Conservation (phyloP, 1,140 invertebrate species). For the Sinonovacula constricta region DNA sequence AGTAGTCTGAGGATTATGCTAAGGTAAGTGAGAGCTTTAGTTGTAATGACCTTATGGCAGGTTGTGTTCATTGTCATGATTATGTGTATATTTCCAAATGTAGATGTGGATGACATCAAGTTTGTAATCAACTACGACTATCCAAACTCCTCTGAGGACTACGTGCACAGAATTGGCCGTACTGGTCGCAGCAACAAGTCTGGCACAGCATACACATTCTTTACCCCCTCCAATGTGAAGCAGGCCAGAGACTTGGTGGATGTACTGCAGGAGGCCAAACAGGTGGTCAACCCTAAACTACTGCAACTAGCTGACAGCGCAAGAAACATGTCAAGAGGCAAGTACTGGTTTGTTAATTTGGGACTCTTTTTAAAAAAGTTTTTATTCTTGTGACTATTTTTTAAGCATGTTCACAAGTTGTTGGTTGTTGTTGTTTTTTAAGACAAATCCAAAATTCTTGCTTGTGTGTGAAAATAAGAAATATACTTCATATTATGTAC, state of each 20-base stretch:
- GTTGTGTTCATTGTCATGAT: no score
- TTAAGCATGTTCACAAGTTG: not conserved
- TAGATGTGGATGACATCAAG: conserved; percentile 99
- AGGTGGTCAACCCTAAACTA: conserved; percentile 84
- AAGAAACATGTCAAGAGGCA: conserved; percentile 66
- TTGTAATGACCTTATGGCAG: no score
- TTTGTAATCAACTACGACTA: conserved; percentile 99
- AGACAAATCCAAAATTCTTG: not conserved
- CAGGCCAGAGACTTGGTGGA: conserved; percentile 95
- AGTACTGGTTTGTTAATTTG: not conserved
- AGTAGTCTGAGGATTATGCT: no score
- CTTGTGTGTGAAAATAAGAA: not conserved
- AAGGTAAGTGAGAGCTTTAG: no score
- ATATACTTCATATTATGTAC: not conserved
- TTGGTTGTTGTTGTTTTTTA: not conserved
- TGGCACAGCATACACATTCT: conserved; percentile 99
- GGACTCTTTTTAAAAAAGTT: not conserved
- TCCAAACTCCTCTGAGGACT: conserved; percentile 98
- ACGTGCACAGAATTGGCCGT: conserved; percentile 98
- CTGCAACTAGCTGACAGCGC: conserved; percentile 68
- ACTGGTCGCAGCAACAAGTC: conserved; percentile 94
- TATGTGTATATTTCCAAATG: conserved; percentile 1
- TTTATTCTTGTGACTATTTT: not conserved
- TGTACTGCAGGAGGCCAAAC: conserved; percentile 95
- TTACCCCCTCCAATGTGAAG: conserved; percentile 92